Evolutionary conservation across 1,140 invertebrate genomes (phyloP).

Genomic region (Babylonia areolata): DNA sequence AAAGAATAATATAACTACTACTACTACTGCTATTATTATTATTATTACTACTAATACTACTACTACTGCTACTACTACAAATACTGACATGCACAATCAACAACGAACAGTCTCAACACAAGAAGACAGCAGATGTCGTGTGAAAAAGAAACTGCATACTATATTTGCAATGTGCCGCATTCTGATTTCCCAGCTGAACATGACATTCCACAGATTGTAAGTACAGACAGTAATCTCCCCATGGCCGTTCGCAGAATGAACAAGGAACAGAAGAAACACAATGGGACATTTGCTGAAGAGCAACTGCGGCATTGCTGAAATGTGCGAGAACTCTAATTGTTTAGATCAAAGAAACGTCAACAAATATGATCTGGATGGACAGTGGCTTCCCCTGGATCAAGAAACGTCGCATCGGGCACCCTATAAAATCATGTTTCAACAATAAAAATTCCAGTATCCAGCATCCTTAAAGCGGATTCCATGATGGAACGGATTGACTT

Average conservation of each 20-base stretch:
- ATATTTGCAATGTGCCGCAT: constrained; percentile 61
- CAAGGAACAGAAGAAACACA: neutral
- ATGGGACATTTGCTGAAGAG: neutral
- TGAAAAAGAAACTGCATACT: constrained; percentile 43
- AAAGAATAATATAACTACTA: too few species aligned
- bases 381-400: neutral
- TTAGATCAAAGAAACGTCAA: neutral
- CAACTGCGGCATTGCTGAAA: neutral
- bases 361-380: neutral
- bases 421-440: neutral
- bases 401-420: neutral
- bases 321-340: neutral
- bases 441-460: neutral
- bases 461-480: too few species aligned
- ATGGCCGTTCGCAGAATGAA: neutral
- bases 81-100: too few species aligned
- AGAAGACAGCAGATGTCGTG: too few species aligned
- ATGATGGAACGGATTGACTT: neutral
- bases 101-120: too few species aligned
- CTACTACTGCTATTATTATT: too few species aligned
- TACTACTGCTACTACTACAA: too few species aligned
- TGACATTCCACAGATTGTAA: constrained; percentile 69
- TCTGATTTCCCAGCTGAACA: constrained; percentile 70
- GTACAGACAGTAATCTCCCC: constrained; percentile 51
- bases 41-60: too few species aligned